Evolutionary conservation across 2,113 vertebrate genomes (phyloP).

Genomic region (Bombycilla garrulus): DNA sequence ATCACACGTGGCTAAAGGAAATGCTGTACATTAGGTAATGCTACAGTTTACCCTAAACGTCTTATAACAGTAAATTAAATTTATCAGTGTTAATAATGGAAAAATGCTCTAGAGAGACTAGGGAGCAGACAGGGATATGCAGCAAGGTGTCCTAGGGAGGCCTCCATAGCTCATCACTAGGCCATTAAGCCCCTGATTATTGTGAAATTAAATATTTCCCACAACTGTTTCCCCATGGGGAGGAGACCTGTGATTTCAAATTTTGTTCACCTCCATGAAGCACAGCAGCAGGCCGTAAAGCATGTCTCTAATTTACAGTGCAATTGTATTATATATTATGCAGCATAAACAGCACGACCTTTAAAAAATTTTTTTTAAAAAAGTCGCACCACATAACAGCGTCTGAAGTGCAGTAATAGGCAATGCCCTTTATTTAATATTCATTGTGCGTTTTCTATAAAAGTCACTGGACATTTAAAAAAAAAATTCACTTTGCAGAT

Average conservation of each 20-base stretch:
- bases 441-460: not conserved
- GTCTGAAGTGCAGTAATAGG: not conserved
- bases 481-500: not conserved
- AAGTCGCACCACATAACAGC: not conserved
- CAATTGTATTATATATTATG: slow-evolving; percentile 18
- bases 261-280: slow-evolving; percentile 18
- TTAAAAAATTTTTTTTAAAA: slow-evolving; percentile 45
- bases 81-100: not conserved
- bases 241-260: not conserved
- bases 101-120: not conserved
- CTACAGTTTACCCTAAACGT: not conserved
- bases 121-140: not conserved
- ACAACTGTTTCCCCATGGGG: not conserved
- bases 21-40: not conserved
- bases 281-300: slow-evolving; percentile 30
- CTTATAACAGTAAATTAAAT: not conserved
- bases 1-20: not conserved
- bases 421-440: slow-evolving; percentile 22
- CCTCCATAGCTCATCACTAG: not conserved
- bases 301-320: slow-evolving; percentile 26
- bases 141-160: not conserved
- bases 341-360: slow-evolving; percentile 51
- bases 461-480: not conserved
- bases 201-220: not conserved
- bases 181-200: not conserved